These are phyloP conservation scores for Cyanistes caeruleus DNA, from an alignment of 2,113 vertebrate species.

Conservation along the genomic window DNA sequence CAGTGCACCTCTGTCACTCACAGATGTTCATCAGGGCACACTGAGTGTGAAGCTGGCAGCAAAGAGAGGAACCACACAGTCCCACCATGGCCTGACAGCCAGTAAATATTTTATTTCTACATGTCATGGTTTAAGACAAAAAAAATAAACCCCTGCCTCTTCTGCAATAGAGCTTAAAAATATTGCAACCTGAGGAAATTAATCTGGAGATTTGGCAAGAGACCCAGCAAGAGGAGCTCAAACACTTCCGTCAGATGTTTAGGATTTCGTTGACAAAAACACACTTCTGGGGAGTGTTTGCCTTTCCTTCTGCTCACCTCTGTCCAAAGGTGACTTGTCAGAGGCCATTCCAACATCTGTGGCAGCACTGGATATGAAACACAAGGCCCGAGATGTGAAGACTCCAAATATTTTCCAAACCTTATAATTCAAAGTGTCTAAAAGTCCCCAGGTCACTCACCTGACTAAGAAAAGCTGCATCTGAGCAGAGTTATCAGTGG, in stretches of 20 bases:
- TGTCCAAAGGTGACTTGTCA: background rate
- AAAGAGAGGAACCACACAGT: background rate
- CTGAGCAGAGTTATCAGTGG: rapidly evolving
- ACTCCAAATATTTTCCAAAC: background rate
- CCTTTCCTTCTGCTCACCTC: background rate
- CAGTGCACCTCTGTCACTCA: background rate
- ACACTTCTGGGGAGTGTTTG: background rate
- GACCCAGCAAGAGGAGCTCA: background rate
- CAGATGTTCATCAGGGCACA: background rate
- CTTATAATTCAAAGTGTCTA: background rate
- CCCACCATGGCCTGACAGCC: background rate
- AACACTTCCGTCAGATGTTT: background rate
- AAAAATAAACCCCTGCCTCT: background rate
- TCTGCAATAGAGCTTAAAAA: background rate
- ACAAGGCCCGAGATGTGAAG: background rate
- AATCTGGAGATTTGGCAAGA: background rate
- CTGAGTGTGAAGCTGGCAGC: background rate
- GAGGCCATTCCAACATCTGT: background rate
- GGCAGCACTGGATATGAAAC: background rate
- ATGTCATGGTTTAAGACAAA: background rate
- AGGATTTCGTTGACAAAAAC: background rate
- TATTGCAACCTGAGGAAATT: background rate
- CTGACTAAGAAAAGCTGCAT: background rate
- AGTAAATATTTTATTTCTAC: background rate
- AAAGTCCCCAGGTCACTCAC: background rate